Evolutionary conservation across 2,888 invertebrate species (phyloP), one percentile per base, ranked within the genome.

Genomic region (Luffia ferchaultella): DNA sequence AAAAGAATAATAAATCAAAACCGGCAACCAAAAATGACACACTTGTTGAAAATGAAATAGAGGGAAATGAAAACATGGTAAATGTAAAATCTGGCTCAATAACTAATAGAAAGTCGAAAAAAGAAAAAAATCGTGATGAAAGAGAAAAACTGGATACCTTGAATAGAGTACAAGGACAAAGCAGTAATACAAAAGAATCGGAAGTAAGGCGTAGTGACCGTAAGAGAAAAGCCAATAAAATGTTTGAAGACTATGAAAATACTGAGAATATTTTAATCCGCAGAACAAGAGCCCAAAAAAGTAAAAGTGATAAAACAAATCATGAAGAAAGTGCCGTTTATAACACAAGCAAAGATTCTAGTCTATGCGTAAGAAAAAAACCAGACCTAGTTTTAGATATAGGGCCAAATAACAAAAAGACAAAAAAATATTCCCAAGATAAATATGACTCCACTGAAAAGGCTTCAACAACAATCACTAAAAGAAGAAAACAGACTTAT

Each of bases 151-250:
- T 5, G 5, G 9, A 43, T 7, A 43, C 16, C 43, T 7, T 17
- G 5, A 5, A 7, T 18, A 18, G 9, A n/a, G n/a, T n/a, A n/a
- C n/a, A n/a, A n/a, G n/a, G n/a, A n/a, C n/a, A n/a, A n/a, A n/a
- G n/a, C n/a, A n/a, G n/a, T n/a, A n/a, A n/a, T n/a, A n/a, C n/a
- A n/a, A n/a, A n/a, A n/a, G n/a, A n/a, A n/a, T n/a, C n/a, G n/a
- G n/a, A n/a, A n/a, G n/a, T n/a, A n/a, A 62, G 76, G 42, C 65
- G 77, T 49, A 80, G 76, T 58, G 70, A 54, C 53, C 62, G 77
- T 20, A 70, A 72, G 18, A 68, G 54, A 51, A 60, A 57, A 2
- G 53, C 53, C 5, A 64, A 65, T 48, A 60, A 61, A 7, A 60
- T 60, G 53, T 59, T 57, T 44, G 60, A 62, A 55, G 20, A 15